Percentiles rank a stretch among this genome's conserved stretches.
phyloP scores from a whole-genome alignment of 2,888 invertebrate genomes.

The Callimorpha dominula region DNA sequence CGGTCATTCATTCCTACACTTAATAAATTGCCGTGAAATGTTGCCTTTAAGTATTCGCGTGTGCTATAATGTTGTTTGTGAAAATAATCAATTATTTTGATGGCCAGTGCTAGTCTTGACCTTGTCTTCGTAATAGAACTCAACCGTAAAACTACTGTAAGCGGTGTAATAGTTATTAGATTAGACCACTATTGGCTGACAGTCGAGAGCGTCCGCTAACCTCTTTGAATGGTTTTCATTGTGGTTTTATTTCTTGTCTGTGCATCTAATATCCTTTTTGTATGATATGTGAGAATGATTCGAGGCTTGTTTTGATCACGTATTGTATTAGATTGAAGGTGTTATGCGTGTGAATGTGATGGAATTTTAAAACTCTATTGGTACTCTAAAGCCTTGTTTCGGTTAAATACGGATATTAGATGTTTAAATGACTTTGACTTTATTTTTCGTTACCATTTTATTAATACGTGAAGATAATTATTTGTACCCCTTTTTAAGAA shows the following conservation, averaged over 20 bases:
- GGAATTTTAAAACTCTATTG: background rate
- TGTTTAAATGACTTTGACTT: too few relatives aligned
- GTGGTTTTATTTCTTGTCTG: constrained; percentile 39
- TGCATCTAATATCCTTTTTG: constrained; percentile 22
- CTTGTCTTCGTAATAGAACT: constrained; percentile 44
- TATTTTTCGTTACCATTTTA: too few relatives aligned
- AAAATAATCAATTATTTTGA: constrained; percentile 43
- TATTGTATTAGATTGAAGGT: background rate
- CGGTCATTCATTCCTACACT: background rate
- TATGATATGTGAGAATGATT: constrained; percentile 33
- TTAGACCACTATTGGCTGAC: constrained; percentile 41
- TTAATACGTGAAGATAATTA: too few relatives aligned
- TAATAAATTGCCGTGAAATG: constrained; percentile 5
- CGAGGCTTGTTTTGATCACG: constrained; percentile 9
- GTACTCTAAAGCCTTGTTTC: background rate
- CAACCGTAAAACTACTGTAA: constrained; percentile 47
- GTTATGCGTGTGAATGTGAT: background rate
- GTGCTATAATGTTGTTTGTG: constrained; percentile 22
- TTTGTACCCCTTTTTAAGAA: too few relatives aligned
- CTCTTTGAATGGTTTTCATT: constrained; percentile 27
- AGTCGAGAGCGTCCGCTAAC: constrained; percentile 26
- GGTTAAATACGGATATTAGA: too few relatives aligned
- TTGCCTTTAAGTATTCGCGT: constrained; percentile 15
- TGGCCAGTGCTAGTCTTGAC: constrained; percentile 35
- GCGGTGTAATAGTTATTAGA: constrained; percentile 49